These are phyloP conservation scores for Lordiphosa collinella DNA, from an alignment of 1,140 invertebrate species.

Conservation along the genomic window DNA sequence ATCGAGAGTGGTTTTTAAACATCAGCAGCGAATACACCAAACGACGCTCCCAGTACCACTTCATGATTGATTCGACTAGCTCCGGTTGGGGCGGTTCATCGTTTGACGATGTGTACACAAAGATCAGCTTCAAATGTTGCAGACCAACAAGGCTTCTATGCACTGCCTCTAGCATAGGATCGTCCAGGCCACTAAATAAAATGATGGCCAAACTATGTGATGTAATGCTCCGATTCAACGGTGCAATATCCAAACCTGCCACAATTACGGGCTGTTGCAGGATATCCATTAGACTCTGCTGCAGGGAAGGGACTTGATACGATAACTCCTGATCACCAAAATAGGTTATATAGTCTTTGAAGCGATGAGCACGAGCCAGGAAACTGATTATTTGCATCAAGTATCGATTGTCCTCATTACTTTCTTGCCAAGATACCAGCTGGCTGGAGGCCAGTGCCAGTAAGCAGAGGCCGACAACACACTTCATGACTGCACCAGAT, in stretches of 20 bases:
- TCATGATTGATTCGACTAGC: background rate
- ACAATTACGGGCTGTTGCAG: background rate
- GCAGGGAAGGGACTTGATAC: background rate
- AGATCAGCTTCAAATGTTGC: background rate
- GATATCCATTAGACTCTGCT: slow-evolving; percentile 4
- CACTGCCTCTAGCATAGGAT: slow-evolving; percentile 3
- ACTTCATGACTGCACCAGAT: slow-evolving; percentile 20
- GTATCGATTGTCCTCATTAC: background rate
- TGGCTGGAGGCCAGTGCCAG: slow-evolving; percentile 7
- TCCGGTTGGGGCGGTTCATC: background rate
- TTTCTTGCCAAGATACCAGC: background rate
- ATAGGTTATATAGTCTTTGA: background rate
- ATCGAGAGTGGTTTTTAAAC: background rate
- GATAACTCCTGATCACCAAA: background rate
- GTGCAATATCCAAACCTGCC: background rate
- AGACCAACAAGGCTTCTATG: background rate
- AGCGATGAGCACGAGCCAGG: rapidly evolving
- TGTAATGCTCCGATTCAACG: background rate
- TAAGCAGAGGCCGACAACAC: background rate
- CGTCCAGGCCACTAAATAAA: slow-evolving; percentile 3
- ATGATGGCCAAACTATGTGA: background rate
- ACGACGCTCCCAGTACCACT: background rate
- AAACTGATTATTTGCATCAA: background rate
- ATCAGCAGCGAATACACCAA: background rate
- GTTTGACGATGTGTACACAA: background rate